phyloP scores from a whole-genome alignment of 1,140 invertebrate species.

The Drosophila serrata region DNA sequence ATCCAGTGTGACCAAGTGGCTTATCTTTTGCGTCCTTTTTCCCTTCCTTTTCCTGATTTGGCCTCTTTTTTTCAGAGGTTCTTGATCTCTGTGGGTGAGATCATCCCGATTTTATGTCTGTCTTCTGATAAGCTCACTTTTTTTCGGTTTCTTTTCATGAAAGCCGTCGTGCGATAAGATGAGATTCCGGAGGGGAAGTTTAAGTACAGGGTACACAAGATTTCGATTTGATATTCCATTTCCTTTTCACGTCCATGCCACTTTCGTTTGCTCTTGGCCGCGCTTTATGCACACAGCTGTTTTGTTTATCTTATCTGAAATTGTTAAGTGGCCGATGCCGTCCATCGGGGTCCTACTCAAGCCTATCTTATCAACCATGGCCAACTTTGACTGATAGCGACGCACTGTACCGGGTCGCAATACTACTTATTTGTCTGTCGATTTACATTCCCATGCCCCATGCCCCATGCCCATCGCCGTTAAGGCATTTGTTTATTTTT shows the following conservation, averaged over 20 bases:
- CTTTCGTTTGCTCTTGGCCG: constrained; percentile 56
- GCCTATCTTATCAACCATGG: constrained; percentile 54
- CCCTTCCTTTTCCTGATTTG: neutral
- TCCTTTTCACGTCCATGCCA: constrained; percentile 24
- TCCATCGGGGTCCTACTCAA: constrained; percentile 13
- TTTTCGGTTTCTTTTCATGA: neutral
- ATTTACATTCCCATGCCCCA: constrained; percentile 18
- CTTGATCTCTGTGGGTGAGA: constrained; percentile 27
- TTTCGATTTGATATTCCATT: constrained; percentile 25
- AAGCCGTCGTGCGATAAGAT: constrained; percentile 22
- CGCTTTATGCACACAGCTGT: constrained; percentile 55
- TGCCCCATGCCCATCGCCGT: neutral
- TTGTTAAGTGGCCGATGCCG: constrained; percentile 33
- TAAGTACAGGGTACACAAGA: constrained; percentile 28
- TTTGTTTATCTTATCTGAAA: constrained; percentile 57
- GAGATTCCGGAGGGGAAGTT: constrained; percentile 23
- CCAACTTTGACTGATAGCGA: constrained; percentile 59
- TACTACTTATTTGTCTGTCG: constrained; percentile 13
- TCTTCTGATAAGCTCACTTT: constrained; percentile 21
- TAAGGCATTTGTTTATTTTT: constrained; percentile 40
- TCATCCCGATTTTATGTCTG: constrained; percentile 23
- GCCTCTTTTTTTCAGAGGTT: constrained; percentile 9
- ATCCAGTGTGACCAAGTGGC: neutral
- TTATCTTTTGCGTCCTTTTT: neutral
- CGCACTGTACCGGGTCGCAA: constrained; percentile 40